Evolutionary conservation across 2,113 vertebrate species (phyloP).

Genomic region (Eolophus roseicapilla): DNA sequence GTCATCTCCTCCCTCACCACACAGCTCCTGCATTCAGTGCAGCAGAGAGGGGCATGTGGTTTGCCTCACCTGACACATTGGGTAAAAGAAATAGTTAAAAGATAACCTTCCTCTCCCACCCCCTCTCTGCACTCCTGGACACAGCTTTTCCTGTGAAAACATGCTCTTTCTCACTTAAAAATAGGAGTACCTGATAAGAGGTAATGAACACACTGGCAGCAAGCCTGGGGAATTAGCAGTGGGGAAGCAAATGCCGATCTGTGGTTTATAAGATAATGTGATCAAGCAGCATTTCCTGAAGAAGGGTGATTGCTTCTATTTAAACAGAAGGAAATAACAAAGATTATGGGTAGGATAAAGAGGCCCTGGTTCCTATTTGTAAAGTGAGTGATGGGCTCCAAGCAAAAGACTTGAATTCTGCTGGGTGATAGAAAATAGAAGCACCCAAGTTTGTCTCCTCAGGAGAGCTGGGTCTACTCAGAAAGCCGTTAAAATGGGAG

Average conservation of each 20-base stretch:
- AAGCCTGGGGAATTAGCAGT: neutral
- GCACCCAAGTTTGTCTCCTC: neutral
- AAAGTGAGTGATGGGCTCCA: neutral
- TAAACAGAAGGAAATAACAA: neutral
- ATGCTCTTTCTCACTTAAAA: neutral
- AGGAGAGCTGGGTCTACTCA: neutral
- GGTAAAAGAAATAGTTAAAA: neutral
- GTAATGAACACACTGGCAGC: neutral
- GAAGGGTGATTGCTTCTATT: neutral
- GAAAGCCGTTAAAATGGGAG: neutral
- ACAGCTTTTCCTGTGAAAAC: neutral
- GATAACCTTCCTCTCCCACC: rapidly evolving
- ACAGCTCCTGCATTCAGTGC: neutral
- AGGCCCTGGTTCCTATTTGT: neutral
- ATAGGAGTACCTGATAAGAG: neutral
- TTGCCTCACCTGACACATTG: neutral
- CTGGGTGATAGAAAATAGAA: neutral
- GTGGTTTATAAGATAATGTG: neutral
- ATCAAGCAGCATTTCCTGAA: neutral
- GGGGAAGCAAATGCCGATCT: neutral
- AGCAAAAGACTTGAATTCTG: neutral
- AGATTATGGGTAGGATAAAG: neutral
- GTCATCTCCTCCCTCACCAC: neutral
- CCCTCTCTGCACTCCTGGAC: neutral
- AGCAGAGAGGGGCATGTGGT: neutral